These are phyloP conservation scores for Eueremaeus valkanovi DNA, from an alignment of 2,888 invertebrate genomes.

Conservation along the genomic window DNA sequence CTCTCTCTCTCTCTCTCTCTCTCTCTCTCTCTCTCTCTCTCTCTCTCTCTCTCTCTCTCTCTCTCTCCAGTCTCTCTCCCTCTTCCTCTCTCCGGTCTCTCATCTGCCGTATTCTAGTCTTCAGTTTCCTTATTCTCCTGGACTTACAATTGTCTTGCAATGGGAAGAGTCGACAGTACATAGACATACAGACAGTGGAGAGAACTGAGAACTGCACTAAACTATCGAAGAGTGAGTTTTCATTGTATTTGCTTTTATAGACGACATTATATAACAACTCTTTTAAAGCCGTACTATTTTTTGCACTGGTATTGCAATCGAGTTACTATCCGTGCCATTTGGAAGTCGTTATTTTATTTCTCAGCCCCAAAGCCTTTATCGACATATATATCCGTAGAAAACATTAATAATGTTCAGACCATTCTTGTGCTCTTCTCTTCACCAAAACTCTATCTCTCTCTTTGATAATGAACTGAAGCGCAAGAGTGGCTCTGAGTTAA, in stretches of 20 bases:
- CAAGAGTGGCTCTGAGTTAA: neutral
- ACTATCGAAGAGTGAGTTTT: neutral
- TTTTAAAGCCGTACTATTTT: neutral
- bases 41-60: too few relatives aligned
- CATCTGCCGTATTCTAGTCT: neutral
- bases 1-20: too few relatives aligned
- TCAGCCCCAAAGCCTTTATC: neutral
- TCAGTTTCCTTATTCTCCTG: neutral
- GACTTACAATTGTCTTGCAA: neutral
- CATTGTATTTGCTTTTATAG: neutral
- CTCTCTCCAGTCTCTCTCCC: too few relatives aligned
- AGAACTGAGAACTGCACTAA: neutral
- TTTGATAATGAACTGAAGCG: slow-evolving; percentile 1
- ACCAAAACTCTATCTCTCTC: neutral
- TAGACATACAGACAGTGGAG: too few relatives aligned
- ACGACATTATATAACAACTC: neutral
- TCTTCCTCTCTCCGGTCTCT: neutral
- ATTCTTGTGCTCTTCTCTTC: neutral
- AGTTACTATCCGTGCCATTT: neutral
- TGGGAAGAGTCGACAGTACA: neutral
- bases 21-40: too few relatives aligned
- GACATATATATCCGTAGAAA: neutral
- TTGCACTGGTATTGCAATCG: neutral
- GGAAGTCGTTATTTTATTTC: slow-evolving; percentile 27
- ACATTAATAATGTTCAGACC: slow-evolving; percentile 9